phyloP scores from a whole-genome alignment of 2,113 vertebrate species.

The Cynocephalus volans region DNA sequence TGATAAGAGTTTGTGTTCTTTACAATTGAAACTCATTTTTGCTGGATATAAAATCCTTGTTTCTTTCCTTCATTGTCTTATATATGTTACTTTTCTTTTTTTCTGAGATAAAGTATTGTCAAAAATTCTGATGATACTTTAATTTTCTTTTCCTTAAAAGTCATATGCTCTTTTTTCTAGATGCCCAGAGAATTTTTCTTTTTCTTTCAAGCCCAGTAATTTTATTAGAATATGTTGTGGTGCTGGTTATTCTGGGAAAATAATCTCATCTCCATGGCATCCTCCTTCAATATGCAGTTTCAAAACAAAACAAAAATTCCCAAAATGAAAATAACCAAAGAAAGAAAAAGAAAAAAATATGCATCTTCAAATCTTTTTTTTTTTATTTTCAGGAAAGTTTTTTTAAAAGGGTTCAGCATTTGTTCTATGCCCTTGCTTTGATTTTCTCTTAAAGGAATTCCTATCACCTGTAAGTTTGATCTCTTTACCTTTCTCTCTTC shows the following conservation, averaged over 20 bases:
- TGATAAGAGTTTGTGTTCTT: slow-evolving; percentile 18
- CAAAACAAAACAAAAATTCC: too few relatives aligned
- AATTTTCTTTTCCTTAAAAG: slow-evolving; percentile 59
- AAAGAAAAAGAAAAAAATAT: too few relatives aligned
- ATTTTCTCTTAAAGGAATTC: slow-evolving; percentile 12
- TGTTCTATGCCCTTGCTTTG: not conserved
- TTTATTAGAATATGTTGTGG: not conserved
- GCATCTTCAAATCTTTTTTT: not conserved
- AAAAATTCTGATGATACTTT: slow-evolving; percentile 24
- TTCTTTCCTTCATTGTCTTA: slow-evolving; percentile 17
- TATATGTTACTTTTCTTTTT: slow-evolving; percentile 10
- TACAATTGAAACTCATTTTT: slow-evolving; percentile 40
- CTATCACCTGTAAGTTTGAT: not conserved
- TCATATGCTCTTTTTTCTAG: not conserved
- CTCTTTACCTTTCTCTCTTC: not conserved
- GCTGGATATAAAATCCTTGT: slow-evolving; percentile 14
- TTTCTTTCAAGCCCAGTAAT: slow-evolving; percentile 43
- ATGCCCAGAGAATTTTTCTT: not conserved
- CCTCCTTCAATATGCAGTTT: not conserved
- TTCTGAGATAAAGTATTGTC: not conserved
- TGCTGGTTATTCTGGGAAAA: not conserved
- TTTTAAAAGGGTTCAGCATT: not conserved
- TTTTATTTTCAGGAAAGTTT: slow-evolving; percentile 6
- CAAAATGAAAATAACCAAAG: too few relatives aligned
- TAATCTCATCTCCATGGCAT: not conserved